Evolutionary conservation across 2,797 vertebrate species (phyloP).

Genomic region (Bradypodion ventrale): DNA sequence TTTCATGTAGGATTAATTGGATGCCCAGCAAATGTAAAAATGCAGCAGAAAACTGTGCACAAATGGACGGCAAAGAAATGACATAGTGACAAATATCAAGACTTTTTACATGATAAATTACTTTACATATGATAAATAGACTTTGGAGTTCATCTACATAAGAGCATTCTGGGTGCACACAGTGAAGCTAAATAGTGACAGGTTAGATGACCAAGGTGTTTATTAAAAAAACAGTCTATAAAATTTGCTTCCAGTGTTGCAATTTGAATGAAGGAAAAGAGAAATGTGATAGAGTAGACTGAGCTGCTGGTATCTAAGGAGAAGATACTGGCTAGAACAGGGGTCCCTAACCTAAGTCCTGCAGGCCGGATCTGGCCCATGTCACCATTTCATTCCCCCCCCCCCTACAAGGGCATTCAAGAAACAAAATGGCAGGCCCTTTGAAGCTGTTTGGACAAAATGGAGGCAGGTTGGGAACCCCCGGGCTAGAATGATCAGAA

Average conservation of each 20-base stretch:
- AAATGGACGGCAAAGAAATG: not conserved
- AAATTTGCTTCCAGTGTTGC: not conserved
- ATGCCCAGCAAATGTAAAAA: slow-evolving; percentile 17
- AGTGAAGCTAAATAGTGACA: not conserved
- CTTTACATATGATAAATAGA: slow-evolving; percentile 6
- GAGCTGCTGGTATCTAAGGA: no score
- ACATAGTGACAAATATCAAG: not conserved
- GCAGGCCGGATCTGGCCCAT: no score
- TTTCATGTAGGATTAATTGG: slow-evolving; percentile 12
- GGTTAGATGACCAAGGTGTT: not conserved
- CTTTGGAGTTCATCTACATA: not conserved
- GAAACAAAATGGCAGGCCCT: no score
- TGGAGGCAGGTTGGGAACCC: no score
- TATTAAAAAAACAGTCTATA: not conserved
- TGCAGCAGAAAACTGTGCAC: slow-evolving; percentile 2
- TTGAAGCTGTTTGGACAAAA: no score
- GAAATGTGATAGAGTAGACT: no score
- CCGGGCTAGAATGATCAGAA: no score
- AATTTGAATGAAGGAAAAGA: no score
- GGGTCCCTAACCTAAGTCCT: no score
- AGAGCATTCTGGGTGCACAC: not conserved
- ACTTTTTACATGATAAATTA: slow-evolving; percentile 2
- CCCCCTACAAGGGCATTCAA: no score
- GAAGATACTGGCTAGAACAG: no score
- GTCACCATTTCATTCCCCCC: no score